Percentiles rank a stretch among this genome's conserved stretches.
Evolutionary conservation across 2,113 vertebrate genomes (phyloP).

Genomic region (Eretmochelys imbricata): DNA sequence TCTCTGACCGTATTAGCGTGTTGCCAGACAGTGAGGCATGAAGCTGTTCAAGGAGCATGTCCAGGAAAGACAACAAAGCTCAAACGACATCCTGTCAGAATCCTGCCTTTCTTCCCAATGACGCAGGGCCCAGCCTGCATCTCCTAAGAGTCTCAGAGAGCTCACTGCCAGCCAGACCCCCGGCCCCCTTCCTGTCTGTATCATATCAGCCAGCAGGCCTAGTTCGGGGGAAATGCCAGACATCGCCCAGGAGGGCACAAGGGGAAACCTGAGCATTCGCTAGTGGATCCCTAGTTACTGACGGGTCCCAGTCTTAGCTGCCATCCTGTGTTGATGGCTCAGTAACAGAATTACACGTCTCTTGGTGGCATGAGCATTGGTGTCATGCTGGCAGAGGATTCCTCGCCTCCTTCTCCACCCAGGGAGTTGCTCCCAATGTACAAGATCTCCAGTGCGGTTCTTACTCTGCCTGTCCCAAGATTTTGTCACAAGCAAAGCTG

Average conservation of each 20-base stretch:
- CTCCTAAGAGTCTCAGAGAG: too few species aligned
- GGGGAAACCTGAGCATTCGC: not conserved
- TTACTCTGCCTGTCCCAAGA: not conserved
- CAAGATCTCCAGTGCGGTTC: not conserved
- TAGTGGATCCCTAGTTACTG: not conserved
- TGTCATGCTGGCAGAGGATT: not conserved
- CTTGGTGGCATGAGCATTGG: not conserved
- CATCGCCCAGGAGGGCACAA: too few species aligned
- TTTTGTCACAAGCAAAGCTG: not conserved
- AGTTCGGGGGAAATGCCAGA: not conserved
- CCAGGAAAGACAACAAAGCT: not conserved
- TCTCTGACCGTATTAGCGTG: not conserved
- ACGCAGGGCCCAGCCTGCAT: not conserved
- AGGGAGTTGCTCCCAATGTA: too few species aligned
- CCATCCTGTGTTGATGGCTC: not conserved
- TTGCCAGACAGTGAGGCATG: not conserved
- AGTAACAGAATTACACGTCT: not conserved
- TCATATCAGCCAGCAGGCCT: not conserved
- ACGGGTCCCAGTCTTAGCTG: not conserved
- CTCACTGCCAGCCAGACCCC: too few species aligned
- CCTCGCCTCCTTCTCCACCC: too few species aligned
- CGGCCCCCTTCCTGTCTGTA: not conserved
- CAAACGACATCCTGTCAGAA: not conserved
- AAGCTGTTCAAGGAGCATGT: too few species aligned
- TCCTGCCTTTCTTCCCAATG: not conserved